Conservation (phyloP, 2,797 vertebrate species). For the Urophycis tenuis region DNA sequence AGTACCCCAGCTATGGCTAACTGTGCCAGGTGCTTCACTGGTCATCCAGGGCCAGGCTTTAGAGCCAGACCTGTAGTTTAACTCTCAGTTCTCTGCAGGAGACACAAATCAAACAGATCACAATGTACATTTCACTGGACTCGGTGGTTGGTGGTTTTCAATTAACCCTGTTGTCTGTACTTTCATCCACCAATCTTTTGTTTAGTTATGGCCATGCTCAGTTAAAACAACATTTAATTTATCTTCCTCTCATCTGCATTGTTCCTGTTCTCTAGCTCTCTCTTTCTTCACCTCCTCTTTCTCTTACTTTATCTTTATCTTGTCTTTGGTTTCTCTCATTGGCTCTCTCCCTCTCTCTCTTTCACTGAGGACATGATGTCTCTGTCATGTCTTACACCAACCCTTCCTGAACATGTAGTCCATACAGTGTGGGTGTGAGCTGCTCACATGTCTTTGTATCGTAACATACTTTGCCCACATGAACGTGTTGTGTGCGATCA, state of each 20-base stretch:
- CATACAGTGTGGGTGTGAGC: slow-evolving; percentile 3
- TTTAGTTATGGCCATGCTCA: neutral
- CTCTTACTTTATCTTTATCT: too few relatives aligned
- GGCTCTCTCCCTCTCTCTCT: neutral
- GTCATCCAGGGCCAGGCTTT: slow-evolving; percentile 16
- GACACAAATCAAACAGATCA: slow-evolving; percentile 43
- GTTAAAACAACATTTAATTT: neutral
- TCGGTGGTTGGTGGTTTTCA: too few relatives aligned
- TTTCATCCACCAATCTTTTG: neutral
- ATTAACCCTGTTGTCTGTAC: neutral
- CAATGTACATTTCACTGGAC: slow-evolving; percentile 6
- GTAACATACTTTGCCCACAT: neutral
- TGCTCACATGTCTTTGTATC: neutral
- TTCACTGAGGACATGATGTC: slow-evolving; percentile 16
- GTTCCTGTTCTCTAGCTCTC: too few relatives aligned
- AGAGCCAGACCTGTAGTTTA: slow-evolving; percentile 22
- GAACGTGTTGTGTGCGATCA: neutral
- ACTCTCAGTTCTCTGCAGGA: slow-evolving; percentile 36
- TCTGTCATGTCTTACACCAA: slow-evolving; percentile 14
- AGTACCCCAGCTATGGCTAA: slow-evolving; percentile 17
- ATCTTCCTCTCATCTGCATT: neutral
- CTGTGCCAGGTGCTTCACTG: slow-evolving; percentile 15
- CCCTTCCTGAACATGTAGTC: slow-evolving; percentile 6
- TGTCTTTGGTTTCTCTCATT: too few relatives aligned
- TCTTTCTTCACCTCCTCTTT: too few relatives aligned